Percentiles rank a stretch among this genome's conserved stretches.
phyloP scores from a whole-genome alignment of 2,888 invertebrate species.

The Venusia cambrica region DNA sequence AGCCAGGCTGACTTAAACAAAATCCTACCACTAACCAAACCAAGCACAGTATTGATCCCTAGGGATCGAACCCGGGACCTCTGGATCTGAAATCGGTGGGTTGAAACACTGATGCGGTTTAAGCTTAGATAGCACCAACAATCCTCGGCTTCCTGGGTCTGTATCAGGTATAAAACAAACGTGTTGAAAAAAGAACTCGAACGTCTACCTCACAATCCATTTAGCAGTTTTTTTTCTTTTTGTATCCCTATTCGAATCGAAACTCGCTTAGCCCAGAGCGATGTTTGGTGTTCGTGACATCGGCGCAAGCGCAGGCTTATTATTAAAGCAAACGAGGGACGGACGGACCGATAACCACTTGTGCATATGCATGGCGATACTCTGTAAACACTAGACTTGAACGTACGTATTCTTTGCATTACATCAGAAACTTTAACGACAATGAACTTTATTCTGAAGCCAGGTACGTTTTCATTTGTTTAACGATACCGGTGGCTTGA shows the following conservation, averaged over 20 bases:
- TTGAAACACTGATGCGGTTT: too few relatives aligned
- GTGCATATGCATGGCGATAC: constrained; percentile 70
- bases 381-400: constrained; percentile 62
- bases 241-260: constrained; percentile 39
- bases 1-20: too few relatives aligned
- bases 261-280: constrained; percentile 46
- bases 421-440: constrained; percentile 2
- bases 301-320: constrained; percentile 64
- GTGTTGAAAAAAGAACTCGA: constrained; percentile 22
- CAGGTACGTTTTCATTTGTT: constrained; percentile 6
- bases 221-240: constrained; percentile 49
- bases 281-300: constrained; percentile 76
- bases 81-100: too few relatives aligned
- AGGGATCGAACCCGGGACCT: too few relatives aligned
- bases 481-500: neutral
- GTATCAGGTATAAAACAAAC: constrained; percentile 18
- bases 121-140: too few relatives aligned
- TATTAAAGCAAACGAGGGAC: constrained; percentile 74
- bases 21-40: too few relatives aligned
- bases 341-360: constrained; percentile 70
- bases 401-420: constrained; percentile 34
- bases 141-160: constrained; percentile 4
- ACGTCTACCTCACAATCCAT: constrained; percentile 32
- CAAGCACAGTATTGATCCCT: too few relatives aligned
- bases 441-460: constrained; percentile 13